Evolutionary conservation across 2,888 invertebrate species (phyloP), one percentile per base, ranked within the genome.

Genomic region (Amphipoea lucens): DNA sequence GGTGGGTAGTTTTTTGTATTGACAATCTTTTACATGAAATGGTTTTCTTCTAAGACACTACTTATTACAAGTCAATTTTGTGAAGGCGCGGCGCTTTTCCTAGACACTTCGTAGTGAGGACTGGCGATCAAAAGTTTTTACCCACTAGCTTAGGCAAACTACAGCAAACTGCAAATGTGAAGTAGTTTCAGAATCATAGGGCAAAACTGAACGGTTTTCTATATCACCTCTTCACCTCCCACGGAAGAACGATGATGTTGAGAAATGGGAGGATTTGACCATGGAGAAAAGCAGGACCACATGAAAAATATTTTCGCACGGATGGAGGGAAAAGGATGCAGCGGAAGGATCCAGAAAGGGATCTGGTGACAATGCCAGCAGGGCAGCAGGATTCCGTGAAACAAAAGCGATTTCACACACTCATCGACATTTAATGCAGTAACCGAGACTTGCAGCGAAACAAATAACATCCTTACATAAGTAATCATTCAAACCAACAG

Each of bases 341-440:
- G 20, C 5, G 29, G 12, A 54, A 71, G 66, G 67, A 57, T 67
- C 23, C n/a, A 65, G 70, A 71, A 12, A 67, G 17, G 60, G 69
- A 12, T 29, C 17, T 36, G 60, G 65, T 14, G 29, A 70, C 40
- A 68, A 17, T 17, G n/a, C 57, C 62, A 76, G 17, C 14, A 65
- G 71, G 62, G 42, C 62, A 76, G 17, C 14, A 65, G 71, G 62
- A 51, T 65, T 12, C 7, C 72, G 57, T 74, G 83, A 86, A 84
- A 79, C 87, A 84, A 84, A 84, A 83, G 62, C 83, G 62, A 70
- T 79, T 70, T 84, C 75, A 86, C 84, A 86, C 84, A 84, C 48
- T 86, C 73, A 83, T 79, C n/a, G 83, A 78, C 73, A 86, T 84
- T 84, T 86, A 84, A 86, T 87, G 73, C 73, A 86, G 66, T 72